A percentile compares a stretch with the other conserved stretches of the same genome.
These are phyloP conservation scores for Porites rus DNA, from an alignment of 92 coral and sea anemone species.

Conservation along the genomic window DNA sequence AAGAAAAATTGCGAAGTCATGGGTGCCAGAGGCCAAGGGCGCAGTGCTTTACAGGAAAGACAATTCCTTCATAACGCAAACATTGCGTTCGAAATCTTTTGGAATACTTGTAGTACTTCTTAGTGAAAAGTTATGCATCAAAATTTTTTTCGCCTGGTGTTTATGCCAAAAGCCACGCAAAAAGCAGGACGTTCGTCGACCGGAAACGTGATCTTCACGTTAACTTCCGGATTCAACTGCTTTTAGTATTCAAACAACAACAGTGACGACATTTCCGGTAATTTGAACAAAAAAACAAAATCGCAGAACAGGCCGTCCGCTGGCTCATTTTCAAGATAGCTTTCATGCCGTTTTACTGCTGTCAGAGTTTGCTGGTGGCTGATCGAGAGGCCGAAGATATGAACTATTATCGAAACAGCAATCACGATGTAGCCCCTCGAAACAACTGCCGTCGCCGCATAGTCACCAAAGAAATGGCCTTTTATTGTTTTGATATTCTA, in stretches of 20 bases:
- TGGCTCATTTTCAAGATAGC: conserved; percentile 62
- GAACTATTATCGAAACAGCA: conserved; percentile 88
- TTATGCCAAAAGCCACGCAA: not conserved
- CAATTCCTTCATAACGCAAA: too few species aligned
- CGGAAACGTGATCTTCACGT: not conserved
- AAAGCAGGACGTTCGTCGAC: not conserved
- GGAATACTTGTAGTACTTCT: too few species aligned
- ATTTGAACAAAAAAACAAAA: conserved; percentile 31
- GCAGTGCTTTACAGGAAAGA: too few species aligned
- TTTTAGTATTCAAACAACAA: not conserved
- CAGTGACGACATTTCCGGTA: conserved; percentile 60
- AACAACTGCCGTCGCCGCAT: conserved; percentile 83
- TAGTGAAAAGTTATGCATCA: not conserved
- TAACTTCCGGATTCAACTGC: not conserved
- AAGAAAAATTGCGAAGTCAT: too few species aligned
- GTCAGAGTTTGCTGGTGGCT: conserved; percentile 91
- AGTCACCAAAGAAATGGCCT: conserved; percentile 97
- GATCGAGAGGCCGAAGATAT: conserved; percentile 84
- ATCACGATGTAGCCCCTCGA: conserved; percentile 74
- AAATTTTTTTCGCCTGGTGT: not conserved
- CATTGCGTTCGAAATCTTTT: too few species aligned
- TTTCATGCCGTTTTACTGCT: conserved; percentile 95
- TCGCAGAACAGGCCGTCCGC: conserved; percentile 65
- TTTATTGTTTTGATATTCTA: conserved; percentile 95
- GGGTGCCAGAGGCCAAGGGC: too few species aligned